phyloP scores from a whole-genome alignment of 2,888 invertebrate genomes.

The Metalampra italica region DNA sequence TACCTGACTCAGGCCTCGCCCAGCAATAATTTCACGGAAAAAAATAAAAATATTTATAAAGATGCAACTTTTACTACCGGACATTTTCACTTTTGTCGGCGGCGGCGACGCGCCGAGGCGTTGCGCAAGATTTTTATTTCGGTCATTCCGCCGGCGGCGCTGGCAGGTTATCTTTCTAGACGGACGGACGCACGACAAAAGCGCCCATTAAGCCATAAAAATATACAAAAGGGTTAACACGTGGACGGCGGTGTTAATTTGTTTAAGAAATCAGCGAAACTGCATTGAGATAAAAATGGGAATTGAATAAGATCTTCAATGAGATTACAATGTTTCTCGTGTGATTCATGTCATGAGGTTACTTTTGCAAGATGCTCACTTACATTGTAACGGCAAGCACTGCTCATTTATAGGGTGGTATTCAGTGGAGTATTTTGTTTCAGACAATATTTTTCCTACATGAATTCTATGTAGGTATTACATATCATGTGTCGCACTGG shows the following conservation, averaged over 20 bases:
- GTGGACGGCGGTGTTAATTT: constrained; percentile 62
- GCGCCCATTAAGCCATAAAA: constrained; percentile 45
- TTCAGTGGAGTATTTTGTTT: too few relatives aligned
- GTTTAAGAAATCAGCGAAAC: constrained; percentile 45
- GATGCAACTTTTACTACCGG: constrained; percentile 54
- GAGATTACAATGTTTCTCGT: constrained; percentile 15
- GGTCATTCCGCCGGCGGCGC: constrained; percentile 17
- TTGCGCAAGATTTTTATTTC: constrained; percentile 47
- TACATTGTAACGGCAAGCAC: too few relatives aligned
- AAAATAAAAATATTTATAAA: constrained; percentile 33
- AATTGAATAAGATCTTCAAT: constrained; percentile 17
- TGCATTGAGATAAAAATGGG: constrained; percentile 18
- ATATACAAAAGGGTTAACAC: constrained; percentile 67
- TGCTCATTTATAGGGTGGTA: too few relatives aligned
- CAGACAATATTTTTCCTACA: too few relatives aligned
- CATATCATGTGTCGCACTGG: too few relatives aligned
- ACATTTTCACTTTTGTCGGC: constrained; percentile 72
- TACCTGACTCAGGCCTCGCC: constrained; percentile 7
- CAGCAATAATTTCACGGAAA: constrained; percentile 21
- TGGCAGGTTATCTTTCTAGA: constrained; percentile 28
- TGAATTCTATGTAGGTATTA: too few relatives aligned
- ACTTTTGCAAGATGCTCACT: neutral
- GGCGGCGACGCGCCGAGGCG: too few relatives aligned
- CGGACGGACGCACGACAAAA: constrained; percentile 24
- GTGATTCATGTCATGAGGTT: constrained; percentile 1